Conservation (phyloP, 2,888 invertebrate species). For the Hirtodrosophila alboralis region DNA sequence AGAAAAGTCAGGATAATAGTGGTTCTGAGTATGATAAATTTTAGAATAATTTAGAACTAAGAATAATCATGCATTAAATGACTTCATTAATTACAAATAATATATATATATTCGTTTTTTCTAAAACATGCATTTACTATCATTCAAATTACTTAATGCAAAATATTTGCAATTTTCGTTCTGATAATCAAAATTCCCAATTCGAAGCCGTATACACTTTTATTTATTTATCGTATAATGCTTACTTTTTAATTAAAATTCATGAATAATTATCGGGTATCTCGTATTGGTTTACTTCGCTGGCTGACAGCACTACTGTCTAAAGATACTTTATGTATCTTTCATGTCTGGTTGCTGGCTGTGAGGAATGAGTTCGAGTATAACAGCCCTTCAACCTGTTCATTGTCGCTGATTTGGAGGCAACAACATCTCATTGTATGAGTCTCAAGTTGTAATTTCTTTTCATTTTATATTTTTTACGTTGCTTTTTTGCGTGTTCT, state of each 20-base stretch:
- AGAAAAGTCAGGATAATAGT: no score
- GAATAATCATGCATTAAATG: no score
- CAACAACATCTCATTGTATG: constrained; percentile 55
- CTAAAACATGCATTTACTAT: no score
- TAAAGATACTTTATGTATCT: constrained; percentile 26
- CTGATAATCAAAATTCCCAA: no score
- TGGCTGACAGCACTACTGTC: constrained; percentile 4
- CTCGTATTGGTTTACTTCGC: constrained; percentile 1
- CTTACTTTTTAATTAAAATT: constrained; percentile 13
- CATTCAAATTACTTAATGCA: no score
- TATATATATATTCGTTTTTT: no score
- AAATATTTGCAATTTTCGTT: no score
- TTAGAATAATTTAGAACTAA: no score
- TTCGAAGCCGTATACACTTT: no score
- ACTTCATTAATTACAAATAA: no score
- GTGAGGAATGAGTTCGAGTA: constrained; percentile 14
- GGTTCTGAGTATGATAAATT: no score
- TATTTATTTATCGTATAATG: constrained; percentile 16
- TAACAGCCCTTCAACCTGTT: constrained; percentile 58
- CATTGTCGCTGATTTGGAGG: constrained; percentile 24
- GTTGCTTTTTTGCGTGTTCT: constrained; percentile 25
- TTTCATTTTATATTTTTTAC: constrained; percentile 38
- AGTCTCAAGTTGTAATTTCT: constrained; percentile 67
- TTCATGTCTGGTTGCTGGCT: constrained; percentile 20
- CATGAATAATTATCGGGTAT: constrained; percentile 19